Evolutionary conservation across 2,797 vertebrate genomes (phyloP).

Genomic region (Hippopotamyrus pictus): DNA sequence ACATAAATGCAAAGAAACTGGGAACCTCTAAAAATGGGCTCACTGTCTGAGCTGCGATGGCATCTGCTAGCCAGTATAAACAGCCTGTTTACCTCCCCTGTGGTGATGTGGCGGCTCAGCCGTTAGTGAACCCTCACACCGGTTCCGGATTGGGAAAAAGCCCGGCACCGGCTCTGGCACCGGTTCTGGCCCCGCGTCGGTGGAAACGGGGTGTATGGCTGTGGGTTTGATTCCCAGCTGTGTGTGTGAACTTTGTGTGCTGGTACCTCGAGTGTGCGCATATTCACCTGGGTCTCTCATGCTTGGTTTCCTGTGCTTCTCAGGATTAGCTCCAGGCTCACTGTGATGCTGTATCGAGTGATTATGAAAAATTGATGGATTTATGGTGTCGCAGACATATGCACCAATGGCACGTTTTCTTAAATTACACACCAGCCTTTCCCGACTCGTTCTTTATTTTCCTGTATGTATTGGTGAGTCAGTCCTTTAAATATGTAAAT

Average conservation of each 20-base stretch:
- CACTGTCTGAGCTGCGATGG: neutral
- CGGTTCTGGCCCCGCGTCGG: neutral
- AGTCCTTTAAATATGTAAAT: neutral
- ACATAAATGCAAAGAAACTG: neutral
- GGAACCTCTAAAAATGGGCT: neutral
- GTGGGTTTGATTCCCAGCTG: neutral
- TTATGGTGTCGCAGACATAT: neutral
- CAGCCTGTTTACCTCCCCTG: neutral
- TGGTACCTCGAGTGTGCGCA: neutral
- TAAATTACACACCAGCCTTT: neutral
- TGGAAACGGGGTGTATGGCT: neutral
- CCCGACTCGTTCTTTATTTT: neutral
- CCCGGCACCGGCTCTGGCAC: neutral
- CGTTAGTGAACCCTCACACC: neutral
- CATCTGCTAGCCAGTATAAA: neutral
- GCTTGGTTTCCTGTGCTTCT: neutral
- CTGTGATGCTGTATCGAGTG: neutral
- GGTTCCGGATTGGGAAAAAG: neutral
- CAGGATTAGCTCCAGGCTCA: neutral
- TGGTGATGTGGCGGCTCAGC: neutral
- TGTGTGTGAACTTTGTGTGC: neutral
- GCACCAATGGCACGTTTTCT: neutral
- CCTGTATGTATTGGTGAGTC: neutral
- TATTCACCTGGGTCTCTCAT: neutral
- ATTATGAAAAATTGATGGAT: neutral